Conservation (phyloP, 1,140 invertebrate genomes). For the Physella acuta region DNA sequence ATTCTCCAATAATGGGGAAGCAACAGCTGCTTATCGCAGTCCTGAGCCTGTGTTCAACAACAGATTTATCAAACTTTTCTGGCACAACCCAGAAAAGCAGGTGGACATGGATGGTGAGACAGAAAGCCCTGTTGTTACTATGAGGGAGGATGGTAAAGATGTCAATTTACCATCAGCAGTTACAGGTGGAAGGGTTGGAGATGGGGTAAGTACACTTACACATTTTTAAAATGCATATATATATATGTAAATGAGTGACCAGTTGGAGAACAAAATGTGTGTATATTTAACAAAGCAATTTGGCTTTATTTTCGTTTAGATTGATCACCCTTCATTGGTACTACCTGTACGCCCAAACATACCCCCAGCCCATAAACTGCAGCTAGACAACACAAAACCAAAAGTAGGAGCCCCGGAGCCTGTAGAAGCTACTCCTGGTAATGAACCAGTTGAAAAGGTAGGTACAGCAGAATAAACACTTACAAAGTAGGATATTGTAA, state of each 20-base stretch:
- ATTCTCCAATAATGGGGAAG: slow-evolving; percentile 84
- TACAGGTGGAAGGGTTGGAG: slow-evolving; percentile 5
- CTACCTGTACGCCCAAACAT: slow-evolving; percentile 56
- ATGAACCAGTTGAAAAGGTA: background rate
- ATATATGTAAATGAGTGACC: too few species aligned
- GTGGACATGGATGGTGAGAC: slow-evolving; percentile 8
- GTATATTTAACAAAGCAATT: too few species aligned
- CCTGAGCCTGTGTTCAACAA: slow-evolving; percentile 96
- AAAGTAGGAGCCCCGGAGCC: slow-evolving; percentile 9
- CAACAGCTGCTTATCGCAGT: slow-evolving; percentile 87
- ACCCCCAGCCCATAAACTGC: slow-evolving; percentile 42
- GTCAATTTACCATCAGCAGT: background rate
- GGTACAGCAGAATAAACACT: too few species aligned
- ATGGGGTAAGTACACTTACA: slow-evolving; percentile 18
- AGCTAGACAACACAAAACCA: slow-evolving; percentile 39
- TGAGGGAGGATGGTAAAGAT: background rate
- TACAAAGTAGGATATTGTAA: too few species aligned
- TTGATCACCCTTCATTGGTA: slow-evolving; percentile 22
- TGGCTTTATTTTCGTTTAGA: slow-evolving; percentile 16
- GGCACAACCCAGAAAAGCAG: slow-evolving; percentile 62
- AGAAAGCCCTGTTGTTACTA: background rate
- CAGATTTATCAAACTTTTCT: slow-evolving; percentile 72
- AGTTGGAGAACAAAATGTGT: too few species aligned
- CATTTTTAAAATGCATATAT: too few species aligned
- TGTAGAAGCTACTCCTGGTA: background rate